A percentile compares a stretch with the other conserved stretches of the same genome.
Conservation (phyloP, 1,140 invertebrate genomes). For the Drosophila sturtevanti region DNA sequence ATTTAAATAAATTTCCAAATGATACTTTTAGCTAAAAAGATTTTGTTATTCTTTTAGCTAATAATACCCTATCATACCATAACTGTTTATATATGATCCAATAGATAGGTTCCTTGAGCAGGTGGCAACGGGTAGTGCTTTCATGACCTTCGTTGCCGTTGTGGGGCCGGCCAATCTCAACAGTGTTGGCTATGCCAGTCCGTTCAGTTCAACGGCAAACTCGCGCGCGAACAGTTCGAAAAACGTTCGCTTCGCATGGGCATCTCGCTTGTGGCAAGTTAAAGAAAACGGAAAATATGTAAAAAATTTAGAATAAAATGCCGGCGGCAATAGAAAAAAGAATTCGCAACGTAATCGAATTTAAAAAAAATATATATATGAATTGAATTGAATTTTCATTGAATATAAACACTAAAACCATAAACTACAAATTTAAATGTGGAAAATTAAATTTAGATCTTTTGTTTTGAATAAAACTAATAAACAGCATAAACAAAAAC, state of each 20-base stretch:
- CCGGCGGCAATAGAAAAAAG: slow-evolving; percentile 60
- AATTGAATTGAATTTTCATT: slow-evolving; percentile 39
- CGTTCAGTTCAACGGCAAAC: slow-evolving; percentile 69
- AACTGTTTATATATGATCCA: not conserved
- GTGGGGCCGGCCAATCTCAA: slow-evolving; percentile 1
- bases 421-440: slow-evolving; percentile 14
- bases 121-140: not conserved
- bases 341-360: slow-evolving; percentile 58
- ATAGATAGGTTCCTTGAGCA: not conserved
- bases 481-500: slow-evolving; percentile 7
- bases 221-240: slow-evolving; percentile 77
- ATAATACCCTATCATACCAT: not conserved
- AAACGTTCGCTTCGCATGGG: slow-evolving; percentile 19
- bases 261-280: slow-evolving; percentile 10
- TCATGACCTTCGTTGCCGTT: not conserved
- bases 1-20: not conserved
- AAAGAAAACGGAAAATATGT: slow-evolving; percentile 22
- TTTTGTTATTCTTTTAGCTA: not conserved
- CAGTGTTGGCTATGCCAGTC: slow-evolving; percentile 17
- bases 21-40: not conserved
- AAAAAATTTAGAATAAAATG: slow-evolving; percentile 46
- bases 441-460: slow-evolving; percentile 2
- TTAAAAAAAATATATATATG: slow-evolving; percentile 23
- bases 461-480: slow-evolving; percentile 27
- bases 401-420: slow-evolving; percentile 8